A percentile compares a stretch with the other conserved stretches of the same genome.
phyloP scores from a whole-genome alignment of 2,797 vertebrate species.

The Knipowitschia caucasica region DNA sequence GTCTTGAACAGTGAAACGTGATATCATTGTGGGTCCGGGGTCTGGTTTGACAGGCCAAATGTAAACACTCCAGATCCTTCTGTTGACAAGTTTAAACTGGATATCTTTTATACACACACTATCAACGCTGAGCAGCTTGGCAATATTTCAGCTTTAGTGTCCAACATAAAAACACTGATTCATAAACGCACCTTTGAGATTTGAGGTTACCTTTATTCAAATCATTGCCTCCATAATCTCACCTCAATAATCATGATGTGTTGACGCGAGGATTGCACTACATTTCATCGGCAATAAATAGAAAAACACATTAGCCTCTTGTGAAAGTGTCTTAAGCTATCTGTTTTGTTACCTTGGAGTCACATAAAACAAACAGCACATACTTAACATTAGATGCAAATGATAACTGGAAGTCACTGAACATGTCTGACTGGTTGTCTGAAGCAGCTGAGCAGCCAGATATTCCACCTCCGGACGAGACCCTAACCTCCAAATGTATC shows the following conservation, averaged over 20 bases:
- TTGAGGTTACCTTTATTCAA: background rate
- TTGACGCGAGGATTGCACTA: background rate
- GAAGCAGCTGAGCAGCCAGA: background rate
- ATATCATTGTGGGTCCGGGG: background rate
- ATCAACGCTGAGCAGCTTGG: background rate
- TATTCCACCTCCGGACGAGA: background rate
- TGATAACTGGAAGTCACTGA: constrained; percentile 29
- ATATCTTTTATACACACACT: no score
- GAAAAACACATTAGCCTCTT: constrained; percentile 7
- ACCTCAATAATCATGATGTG: background rate
- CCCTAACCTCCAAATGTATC: constrained; percentile 23
- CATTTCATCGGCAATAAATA: background rate
- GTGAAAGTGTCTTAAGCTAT: background rate
- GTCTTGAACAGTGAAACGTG: no score
- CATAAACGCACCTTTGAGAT: background rate
- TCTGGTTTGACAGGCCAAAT: background rate
- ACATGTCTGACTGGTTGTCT: constrained; percentile 36
- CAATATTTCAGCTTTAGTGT: background rate
- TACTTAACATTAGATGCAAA: constrained; percentile 21
- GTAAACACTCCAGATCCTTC: background rate
- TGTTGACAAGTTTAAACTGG: background rate
- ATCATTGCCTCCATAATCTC: background rate
- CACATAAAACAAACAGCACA: background rate
- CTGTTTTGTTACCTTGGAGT: constrained; percentile 10
- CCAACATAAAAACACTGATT: background rate